Evolutionary conservation across 2,113 vertebrate species (phyloP).

Genomic region (Cephalopterus ornatus): DNA sequence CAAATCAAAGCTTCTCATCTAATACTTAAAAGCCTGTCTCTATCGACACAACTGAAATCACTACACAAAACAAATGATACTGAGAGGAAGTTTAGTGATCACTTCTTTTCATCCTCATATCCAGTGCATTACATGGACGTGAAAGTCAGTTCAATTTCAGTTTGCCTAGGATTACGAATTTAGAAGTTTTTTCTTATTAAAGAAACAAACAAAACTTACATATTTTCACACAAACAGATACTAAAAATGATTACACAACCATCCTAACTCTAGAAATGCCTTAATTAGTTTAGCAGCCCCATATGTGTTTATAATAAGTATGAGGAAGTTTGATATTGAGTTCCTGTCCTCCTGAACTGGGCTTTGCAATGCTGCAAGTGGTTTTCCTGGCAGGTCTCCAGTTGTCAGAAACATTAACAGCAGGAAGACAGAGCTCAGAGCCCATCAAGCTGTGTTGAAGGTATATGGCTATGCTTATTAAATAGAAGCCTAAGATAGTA

Average conservation of each 20-base stretch:
- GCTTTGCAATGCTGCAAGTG: not conserved
- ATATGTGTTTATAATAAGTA: not conserved
- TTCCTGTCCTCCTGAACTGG: not conserved
- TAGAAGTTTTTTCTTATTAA: not conserved
- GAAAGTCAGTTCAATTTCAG: not conserved
- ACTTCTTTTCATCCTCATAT: not conserved
- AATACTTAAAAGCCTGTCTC: not conserved
- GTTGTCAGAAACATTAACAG: not conserved
- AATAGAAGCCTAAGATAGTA: not conserved
- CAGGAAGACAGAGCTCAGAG: not conserved
- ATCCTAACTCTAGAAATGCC: not conserved
- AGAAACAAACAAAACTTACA: not conserved
- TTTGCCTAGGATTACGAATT: not conserved
- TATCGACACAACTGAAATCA: not conserved
- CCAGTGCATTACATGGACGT: accelerated
- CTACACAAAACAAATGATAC: not conserved
- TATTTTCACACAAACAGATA: not conserved
- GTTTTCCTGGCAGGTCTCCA: not conserved
- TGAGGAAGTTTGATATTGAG: not conserved
- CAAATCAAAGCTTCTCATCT: not conserved
- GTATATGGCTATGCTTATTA: not conserved
- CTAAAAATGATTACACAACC: not conserved
- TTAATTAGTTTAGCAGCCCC: not conserved
- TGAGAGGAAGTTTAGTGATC: not conserved
- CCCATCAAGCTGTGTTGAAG: not conserved